A percentile compares a stretch with the other conserved stretches of the same genome.
Evolutionary conservation across 2,797 vertebrate species (phyloP).

Genomic region (Gadopsis bispinosus): DNA sequence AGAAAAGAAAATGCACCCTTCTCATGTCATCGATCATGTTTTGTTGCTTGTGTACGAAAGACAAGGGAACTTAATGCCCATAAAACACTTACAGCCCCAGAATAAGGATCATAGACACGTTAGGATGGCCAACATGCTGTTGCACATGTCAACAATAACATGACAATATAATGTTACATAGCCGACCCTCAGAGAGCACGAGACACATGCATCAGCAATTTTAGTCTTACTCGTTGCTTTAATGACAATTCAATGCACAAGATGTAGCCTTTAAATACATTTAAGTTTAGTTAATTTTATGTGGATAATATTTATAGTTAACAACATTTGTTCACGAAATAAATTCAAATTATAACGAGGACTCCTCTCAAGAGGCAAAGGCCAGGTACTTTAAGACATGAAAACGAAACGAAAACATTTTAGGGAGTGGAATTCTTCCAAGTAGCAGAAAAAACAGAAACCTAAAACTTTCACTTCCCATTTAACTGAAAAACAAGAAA

Average conservation of each 20-base stretch:
- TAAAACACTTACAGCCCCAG: background rate
- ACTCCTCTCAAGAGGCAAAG: constrained; percentile 21
- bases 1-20: background rate
- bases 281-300: constrained; percentile 23
- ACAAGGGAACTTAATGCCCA: background rate
- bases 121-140: background rate
- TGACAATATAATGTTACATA: background rate
- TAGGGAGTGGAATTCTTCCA: constrained; percentile 7
- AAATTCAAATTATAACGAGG: constrained; percentile 23
- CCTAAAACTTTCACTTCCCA: constrained; percentile 7
- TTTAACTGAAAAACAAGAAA: background rate
- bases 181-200: background rate
- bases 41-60: background rate
- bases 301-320: constrained; percentile 12
- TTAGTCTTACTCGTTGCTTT: constrained; percentile 36
- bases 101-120: background rate
- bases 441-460: constrained; percentile 21
- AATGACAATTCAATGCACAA: constrained; percentile 12
- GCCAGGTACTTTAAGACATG: constrained; percentile 9
- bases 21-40: background rate
- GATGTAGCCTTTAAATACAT: constrained; percentile 31
- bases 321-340: constrained; percentile 12
- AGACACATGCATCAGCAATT: constrained; percentile 23
- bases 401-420: constrained; percentile 28
- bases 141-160: background rate